Evolutionary conservation across 1,140 invertebrate species (phyloP), one percentile per base, ranked within the genome.

Genomic region (Harlomillsia oculata): DNA sequence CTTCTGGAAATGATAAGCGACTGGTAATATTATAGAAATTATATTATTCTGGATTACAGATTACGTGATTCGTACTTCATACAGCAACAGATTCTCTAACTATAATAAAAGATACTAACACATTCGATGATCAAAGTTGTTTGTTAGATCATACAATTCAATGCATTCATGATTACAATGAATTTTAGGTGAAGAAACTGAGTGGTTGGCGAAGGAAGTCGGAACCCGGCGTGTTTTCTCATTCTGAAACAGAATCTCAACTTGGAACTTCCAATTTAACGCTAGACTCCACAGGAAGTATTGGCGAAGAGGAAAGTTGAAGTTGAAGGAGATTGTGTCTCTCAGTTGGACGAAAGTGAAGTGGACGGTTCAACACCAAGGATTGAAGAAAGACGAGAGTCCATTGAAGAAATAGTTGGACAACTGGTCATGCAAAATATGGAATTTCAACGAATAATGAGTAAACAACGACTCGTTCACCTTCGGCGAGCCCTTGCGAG

Each of bases 341-440:
- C 62, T 26, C 57, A 53, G 37, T 30, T 63, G 44, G 52, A 63
- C 30, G 53, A 59, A 37, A 48, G 54, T 25, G 59, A 56, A 49
- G 51, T 56, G 30, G 50, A 53, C 16, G 34, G 55, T 18, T n/a
- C 40, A 8, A 30, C 25, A 6, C 36, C 53, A 20, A 54, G 39
- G 51, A 49, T 55, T 25, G 62, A 64, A 67, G 52, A 67, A 64
- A 30, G 68, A 68, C 44, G 67, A 66, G 55, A 75, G 80, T 71
- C 83, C 79, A 72, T 87, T 29, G 84, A 86, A 65, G 79, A 85
- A 67, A 88, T 91, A 28, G 85, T 90, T 21, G 80, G 84, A 14
- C 84, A 89, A 68, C 74, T 90, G 18, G 72, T 90, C 2, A 83
- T 87, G 78, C 82, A 89, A 66, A 89, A 85, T 66, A 78, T 84